Evolutionary conservation across 92 coral and sea anemone genomes (phyloP), one percentile per base, ranked within the genome.

Genomic region (Bergia sp.): DNA sequence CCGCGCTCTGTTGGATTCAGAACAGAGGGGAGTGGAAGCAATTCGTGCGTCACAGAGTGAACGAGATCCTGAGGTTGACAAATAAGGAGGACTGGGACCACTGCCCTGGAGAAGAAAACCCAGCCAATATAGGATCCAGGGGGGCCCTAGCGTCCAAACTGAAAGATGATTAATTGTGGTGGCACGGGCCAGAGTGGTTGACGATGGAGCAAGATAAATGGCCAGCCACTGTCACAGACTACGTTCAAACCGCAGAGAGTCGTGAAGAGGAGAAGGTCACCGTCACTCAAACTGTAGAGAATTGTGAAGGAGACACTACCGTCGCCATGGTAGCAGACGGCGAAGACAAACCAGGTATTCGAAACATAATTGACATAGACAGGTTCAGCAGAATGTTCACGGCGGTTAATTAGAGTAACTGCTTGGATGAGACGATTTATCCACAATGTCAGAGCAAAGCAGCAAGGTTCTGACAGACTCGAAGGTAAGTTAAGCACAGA

Each of bases 81-180:
- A 40, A 88, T 12, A 76, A 61, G 13, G 82, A 65, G 44, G 77
- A 83, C 74, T 91, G 93, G 93, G 57, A 79, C 41, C 91, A 88
- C 36, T 91, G 91, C 78, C 93, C 81, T n/a, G 91, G 91, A 5
- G 37, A 40, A 36, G 79, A 82, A 23, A 91, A 91, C 77, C 91
- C 93, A 58, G 93, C 81, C 4, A 90, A 90, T 40, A 86, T 90
- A 36, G 90, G 93, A 21, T 90, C 93, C 4, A 50, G 93, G 29
- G 93, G 90, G 55, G 67, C 74, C 1, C 78, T 80, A 8, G 92
- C 86, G 21, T 55, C 90, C 64, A 86, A 49, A 71, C 86, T 90
- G n/a, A 86, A 40, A 47, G 77, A 86, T 11, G 44, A 44, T 13
- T 37, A 66, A 47, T 76, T 84, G 18, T 89, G 91, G 89, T 89